These are phyloP conservation scores for Acanthaster planci DNA, from an alignment of 35 echinoderm and acorn worm species.

Conservation along the genomic window DNA sequence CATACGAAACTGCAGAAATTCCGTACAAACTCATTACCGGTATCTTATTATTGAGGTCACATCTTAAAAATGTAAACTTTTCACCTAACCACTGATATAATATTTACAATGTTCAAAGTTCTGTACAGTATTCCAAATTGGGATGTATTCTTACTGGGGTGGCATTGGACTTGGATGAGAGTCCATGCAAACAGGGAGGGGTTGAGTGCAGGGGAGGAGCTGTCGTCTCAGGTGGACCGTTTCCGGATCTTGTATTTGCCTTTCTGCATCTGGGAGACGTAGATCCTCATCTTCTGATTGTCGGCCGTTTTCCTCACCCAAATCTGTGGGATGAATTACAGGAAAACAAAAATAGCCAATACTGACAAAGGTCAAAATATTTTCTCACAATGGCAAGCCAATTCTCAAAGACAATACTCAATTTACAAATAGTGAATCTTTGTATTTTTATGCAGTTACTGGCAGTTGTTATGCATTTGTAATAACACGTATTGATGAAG, in stretches of 20 bases:
- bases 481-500: too few species aligned
- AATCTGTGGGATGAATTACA: constrained; percentile 51
- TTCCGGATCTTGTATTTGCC: constrained; percentile 97
- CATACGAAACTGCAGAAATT: too few species aligned
- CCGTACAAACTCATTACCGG: too few species aligned
- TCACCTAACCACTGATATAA: too few species aligned
- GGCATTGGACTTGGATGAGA: too few species aligned
- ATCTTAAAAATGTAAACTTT: too few species aligned
- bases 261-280: constrained; percentile 97
- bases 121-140: constrained; percentile 23
- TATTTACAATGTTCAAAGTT: not conserved
- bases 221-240: constrained; percentile 63
- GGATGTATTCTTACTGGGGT: not conserved
- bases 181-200: not conserved
- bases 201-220: not conserved
- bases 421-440: not conserved
- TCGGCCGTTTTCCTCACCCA: constrained; percentile 90
- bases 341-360: not conserved
- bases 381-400: not conserved
- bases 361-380: not conserved
- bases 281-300: constrained; percentile 95
- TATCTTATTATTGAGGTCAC: too few species aligned
- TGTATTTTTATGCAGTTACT: not conserved
- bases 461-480: too few species aligned
- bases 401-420: not conserved